These are phyloP conservation scores for Drosophila tripunctata DNA, from an alignment of 2,888 invertebrate species.

Conservation along the genomic window DNA sequence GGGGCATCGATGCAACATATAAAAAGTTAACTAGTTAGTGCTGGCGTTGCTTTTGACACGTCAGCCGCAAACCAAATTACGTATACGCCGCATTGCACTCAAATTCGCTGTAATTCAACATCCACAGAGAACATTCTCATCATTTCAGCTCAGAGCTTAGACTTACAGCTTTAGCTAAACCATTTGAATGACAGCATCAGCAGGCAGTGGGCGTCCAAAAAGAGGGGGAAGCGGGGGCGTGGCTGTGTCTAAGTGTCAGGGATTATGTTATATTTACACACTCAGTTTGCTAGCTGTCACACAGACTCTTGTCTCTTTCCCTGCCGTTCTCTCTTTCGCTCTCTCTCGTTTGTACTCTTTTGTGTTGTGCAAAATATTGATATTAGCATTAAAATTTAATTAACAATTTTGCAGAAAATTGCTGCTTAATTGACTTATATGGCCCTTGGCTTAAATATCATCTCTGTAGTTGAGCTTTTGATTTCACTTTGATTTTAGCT, in stretches of 20 bases:
- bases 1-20: constrained; percentile 56
- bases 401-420: constrained; percentile 64
- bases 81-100: constrained; percentile 62
- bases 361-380: constrained; percentile 45
- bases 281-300: constrained; percentile 18
- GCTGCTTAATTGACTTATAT: constrained; percentile 62
- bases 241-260: constrained; percentile 65
- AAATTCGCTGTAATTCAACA: constrained; percentile 11
- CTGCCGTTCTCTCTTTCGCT: background rate
- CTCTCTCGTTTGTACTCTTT: constrained; percentile 22
- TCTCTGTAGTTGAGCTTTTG: constrained; percentile 38
- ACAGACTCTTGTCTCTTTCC: constrained; percentile 9
- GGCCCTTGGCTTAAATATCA: constrained; percentile 56
- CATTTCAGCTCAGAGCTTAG: constrained; percentile 30
- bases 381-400: constrained; percentile 69
- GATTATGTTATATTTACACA: constrained; percentile 75
- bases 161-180: constrained; percentile 45
- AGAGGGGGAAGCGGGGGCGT: background rate
- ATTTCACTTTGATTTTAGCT: constrained; percentile 45
- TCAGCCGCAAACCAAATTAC: constrained; percentile 41
- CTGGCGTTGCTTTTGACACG: constrained; percentile 48
- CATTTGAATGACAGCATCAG: constrained; percentile 38
- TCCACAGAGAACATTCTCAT: background rate
- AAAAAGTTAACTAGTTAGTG: constrained; percentile 62
- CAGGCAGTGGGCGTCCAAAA: constrained; percentile 16